These are phyloP conservation scores for Axea sp. DNA, from an alignment of 2,888 invertebrate genomes.

Conservation along the genomic window DNA sequence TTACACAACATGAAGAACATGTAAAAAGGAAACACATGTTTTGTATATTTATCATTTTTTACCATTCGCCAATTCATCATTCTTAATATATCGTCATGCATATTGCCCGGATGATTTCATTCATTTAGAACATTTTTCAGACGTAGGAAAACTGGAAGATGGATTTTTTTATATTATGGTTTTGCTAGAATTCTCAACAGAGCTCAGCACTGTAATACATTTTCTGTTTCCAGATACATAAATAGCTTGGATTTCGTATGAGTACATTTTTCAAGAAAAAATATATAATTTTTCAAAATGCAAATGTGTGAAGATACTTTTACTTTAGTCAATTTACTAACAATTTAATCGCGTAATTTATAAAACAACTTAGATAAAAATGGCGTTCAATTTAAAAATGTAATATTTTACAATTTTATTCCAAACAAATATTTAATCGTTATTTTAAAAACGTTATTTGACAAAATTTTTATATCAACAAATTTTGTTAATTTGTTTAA, in stretches of 20 bases:
- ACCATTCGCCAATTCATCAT: conserved; percentile 1
- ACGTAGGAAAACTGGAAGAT: not conserved
- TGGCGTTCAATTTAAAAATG: no score
- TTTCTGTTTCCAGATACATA: not conserved
- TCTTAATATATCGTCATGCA: conserved; percentile 1
- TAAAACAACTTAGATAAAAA: no score
- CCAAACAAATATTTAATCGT: no score
- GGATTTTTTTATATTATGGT: not conserved
- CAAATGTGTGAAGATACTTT: no score
- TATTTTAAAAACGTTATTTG: no score
- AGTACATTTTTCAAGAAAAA: not conserved
- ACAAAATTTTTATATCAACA: no score
- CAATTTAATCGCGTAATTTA: no score
- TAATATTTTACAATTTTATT: no score
- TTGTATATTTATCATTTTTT: conserved; percentile 7
- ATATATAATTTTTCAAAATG: no score
- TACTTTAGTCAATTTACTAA: no score
- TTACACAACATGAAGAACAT: not conserved
- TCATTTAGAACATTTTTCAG: conserved; percentile 5
- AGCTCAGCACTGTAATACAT: not conserved
- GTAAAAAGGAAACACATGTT: not conserved
- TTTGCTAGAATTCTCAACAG: no score
- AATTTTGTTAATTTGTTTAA: no score
- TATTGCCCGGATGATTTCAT: not conserved
- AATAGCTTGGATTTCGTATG: not conserved